phyloP scores from a whole-genome alignment of 2,797 vertebrate genomes.

The Poecilia wingei region DNA sequence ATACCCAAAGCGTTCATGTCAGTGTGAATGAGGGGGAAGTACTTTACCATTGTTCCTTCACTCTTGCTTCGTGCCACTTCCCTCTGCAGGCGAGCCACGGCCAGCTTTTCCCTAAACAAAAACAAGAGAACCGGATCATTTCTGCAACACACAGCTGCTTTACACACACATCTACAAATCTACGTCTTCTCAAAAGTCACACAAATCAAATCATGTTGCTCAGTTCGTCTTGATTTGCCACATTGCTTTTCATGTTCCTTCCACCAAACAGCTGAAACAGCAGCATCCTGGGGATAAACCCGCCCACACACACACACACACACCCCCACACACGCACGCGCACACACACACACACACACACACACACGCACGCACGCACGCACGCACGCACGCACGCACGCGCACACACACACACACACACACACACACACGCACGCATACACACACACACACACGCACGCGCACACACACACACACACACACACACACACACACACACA shows the following conservation, averaged over 20 bases:
- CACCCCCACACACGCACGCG: not conserved
- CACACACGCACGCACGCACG: conserved; percentile 13
- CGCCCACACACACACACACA: conserved; percentile 12
- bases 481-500: conserved; percentile 7
- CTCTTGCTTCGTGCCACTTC: conserved; percentile 88
- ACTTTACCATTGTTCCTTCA: conserved; percentile 89
- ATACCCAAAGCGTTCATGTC: not conserved
- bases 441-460: too few species aligned
- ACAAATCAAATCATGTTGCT: not conserved
- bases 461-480: conserved; percentile 19
- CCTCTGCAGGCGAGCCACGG: conserved; percentile 89
- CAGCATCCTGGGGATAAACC: conserved; percentile 23
- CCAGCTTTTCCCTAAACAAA: conserved; percentile 88
- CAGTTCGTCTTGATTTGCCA: not conserved
- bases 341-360: not conserved
- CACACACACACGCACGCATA: conserved; percentile 3
- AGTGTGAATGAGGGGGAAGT: conserved; percentile 11
- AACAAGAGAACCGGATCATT: conserved; percentile 5
- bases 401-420: conserved; percentile 19
- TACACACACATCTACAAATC: conserved; percentile 6
- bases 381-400: conserved; percentile 7
- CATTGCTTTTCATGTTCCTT: conserved; percentile 6
- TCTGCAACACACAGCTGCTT: not conserved
- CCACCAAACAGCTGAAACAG: conserved; percentile 14
- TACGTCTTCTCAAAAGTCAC: not conserved